Percentiles rank a stretch among this genome's conserved stretches.
phyloP scores from a whole-genome alignment of 1,140 invertebrate species.

The Pachyrhynchus sulphureomaculatus region DNA sequence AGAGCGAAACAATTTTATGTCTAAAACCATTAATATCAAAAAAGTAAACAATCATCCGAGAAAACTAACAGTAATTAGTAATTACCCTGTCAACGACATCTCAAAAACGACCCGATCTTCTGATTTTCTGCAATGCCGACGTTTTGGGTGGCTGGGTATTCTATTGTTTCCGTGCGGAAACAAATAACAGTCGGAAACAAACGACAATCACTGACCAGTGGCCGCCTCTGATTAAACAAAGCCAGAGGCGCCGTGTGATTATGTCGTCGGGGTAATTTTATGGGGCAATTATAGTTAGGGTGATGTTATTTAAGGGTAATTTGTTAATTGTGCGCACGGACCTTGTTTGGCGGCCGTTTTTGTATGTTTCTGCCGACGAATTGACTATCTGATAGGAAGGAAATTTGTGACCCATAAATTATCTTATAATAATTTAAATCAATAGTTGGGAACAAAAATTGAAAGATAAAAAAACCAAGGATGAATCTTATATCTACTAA shows the following conservation, averaged over 20 bases:
- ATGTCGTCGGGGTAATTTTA: conserved; percentile 6
- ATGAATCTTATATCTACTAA: too few species aligned
- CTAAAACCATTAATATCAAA: too few species aligned
- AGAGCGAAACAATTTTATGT: too few species aligned
- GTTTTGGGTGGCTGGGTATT: not conserved
- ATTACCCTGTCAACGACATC: not conserved
- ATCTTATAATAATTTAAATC: too few species aligned
- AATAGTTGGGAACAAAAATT: too few species aligned
- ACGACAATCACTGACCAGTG: conserved; percentile 7
- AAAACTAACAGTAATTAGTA: not conserved
- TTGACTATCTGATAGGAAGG: not conserved
- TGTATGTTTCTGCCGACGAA: not conserved
- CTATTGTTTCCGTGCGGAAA: conserved; percentile 3
- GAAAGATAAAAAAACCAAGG: too few species aligned
- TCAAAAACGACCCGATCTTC: not conserved
- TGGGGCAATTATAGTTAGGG: not conserved
- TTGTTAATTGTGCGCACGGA: not conserved
- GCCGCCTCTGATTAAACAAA: conserved; percentile 4
- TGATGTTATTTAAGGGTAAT: conserved; percentile 1
- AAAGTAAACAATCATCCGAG: too few species aligned
- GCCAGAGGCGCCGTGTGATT: not conserved
- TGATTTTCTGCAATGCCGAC: not conserved
- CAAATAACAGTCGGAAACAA: conserved; percentile 2
- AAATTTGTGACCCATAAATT: too few species aligned
- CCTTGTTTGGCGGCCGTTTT: not conserved